phyloP scores from a whole-genome alignment of 2,888 invertebrate species.

The Trachelus troglodyta region DNA sequence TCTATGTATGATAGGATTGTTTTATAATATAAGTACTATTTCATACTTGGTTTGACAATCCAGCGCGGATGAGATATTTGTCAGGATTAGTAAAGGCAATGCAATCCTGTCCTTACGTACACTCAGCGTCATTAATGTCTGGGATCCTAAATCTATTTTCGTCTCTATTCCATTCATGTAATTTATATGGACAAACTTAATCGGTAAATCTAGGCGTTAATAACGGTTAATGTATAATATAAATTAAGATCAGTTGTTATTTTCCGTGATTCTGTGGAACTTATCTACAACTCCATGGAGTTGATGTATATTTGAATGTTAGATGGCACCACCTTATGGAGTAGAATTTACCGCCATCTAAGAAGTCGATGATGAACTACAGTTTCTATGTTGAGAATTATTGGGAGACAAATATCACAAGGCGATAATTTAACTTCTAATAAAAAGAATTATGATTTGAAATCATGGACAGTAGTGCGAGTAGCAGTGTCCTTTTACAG shows the following conservation, averaged over 20 bases:
- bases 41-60: constrained; percentile 31
- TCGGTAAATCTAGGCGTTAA: too few relatives aligned
- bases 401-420: not conserved
- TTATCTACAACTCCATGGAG: too few relatives aligned
- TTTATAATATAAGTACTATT: constrained; percentile 28
- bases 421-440: not conserved
- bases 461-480: not conserved
- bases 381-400: not conserved
- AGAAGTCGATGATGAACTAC: not conserved
- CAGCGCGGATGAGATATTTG: constrained; percentile 18
- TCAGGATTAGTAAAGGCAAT: constrained; percentile 17
- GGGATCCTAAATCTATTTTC: too few relatives aligned
- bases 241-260: too few relatives aligned
- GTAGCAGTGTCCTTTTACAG: not conserved
- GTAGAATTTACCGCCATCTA: not conserved
- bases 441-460: not conserved
- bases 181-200: too few relatives aligned
- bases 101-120: too few relatives aligned
- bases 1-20: constrained; percentile 33
- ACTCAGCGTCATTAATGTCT: too few relatives aligned
- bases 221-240: too few relatives aligned
- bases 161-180: too few relatives aligned
- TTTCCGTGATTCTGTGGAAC: too few relatives aligned
- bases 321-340: not conserved
- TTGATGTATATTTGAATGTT: too few relatives aligned